These are phyloP conservation scores for Nephotettix cincticeps DNA, from an alignment of 1,140 invertebrate species.

Conservation along the genomic window DNA sequence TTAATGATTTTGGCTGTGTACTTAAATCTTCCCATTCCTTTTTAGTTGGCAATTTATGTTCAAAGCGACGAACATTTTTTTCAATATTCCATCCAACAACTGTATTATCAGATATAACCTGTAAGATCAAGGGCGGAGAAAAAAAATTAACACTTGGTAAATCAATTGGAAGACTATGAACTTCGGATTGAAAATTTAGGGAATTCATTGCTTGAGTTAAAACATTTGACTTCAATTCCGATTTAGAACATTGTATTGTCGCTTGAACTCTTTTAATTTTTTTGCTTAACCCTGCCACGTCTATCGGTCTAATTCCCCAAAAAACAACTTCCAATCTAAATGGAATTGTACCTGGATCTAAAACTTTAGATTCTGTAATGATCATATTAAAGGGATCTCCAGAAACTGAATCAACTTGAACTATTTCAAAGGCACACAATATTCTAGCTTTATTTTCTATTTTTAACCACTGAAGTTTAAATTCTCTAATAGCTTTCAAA, in stretches of 20 bases:
- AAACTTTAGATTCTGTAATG: not conserved
- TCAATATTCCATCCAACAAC: not conserved
- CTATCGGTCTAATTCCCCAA: conserved; percentile 22
- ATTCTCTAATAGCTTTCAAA: too few species aligned
- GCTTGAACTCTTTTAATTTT: conserved; percentile 34
- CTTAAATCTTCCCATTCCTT: not conserved
- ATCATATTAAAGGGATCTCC: not conserved
- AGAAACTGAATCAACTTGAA: not conserved
- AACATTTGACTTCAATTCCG: not conserved
- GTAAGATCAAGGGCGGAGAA: not conserved
- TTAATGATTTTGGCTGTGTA: not conserved
- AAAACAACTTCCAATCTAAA: conserved; percentile 20
- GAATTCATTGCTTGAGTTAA: not conserved
- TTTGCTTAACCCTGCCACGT: not conserved
- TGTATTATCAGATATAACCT: not conserved
- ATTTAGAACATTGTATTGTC: not conserved
- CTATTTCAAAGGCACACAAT: not conserved
- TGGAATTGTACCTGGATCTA: not conserved
- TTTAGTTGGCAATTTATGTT: not conserved
- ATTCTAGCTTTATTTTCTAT: not conserved
- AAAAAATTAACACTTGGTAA: not conserved
- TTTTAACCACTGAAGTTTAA: not conserved
- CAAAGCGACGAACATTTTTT: not conserved
- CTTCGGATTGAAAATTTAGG: not conserved
- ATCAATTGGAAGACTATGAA: not conserved